These are phyloP conservation scores for Caprella mutica DNA, from an alignment of 2,888 invertebrate species.

Conservation along the genomic window DNA sequence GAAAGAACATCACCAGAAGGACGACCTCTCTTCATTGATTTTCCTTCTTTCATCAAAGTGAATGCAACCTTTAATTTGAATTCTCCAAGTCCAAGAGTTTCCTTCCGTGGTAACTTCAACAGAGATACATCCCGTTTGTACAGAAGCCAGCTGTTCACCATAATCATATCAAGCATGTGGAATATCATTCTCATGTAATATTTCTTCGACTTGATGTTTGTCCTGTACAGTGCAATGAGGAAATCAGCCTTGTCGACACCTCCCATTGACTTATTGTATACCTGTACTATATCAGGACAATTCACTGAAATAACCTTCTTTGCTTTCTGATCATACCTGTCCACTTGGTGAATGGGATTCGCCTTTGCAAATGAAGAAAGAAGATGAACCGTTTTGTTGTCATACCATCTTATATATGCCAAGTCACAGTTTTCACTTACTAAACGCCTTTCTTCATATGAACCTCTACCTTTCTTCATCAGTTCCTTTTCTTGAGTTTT, in stretches of 20 bases:
- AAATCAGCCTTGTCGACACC: constrained; percentile 4
- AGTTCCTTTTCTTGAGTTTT: background rate
- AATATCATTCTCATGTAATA: background rate
- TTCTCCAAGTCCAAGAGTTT: background rate
- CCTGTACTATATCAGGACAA: constrained; percentile 4
- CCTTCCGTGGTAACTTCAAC: background rate
- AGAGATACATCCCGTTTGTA: background rate
- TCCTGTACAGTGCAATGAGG: background rate
- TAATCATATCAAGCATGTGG: background rate
- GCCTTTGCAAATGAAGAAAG: constrained; percentile 9
- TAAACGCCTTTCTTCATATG: constrained; percentile 5
- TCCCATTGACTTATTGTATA: constrained; percentile 11
- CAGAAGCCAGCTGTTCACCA: background rate
- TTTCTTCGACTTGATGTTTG: background rate
- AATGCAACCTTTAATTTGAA: background rate
- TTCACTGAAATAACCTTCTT: background rate
- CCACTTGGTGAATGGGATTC: background rate
- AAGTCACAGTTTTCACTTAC: constrained; percentile 1
- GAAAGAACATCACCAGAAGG: no score
- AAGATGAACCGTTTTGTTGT: constrained; percentile 3
- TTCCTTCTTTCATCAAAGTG: background rate
- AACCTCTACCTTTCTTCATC: constrained; percentile 7
- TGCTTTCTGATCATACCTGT: background rate
- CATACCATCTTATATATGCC: constrained; percentile 11
- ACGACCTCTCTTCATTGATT: background rate